Evolutionary conservation across 2,797 vertebrate genomes (phyloP).

Genomic region (Hozukius guyotensis): DNA sequence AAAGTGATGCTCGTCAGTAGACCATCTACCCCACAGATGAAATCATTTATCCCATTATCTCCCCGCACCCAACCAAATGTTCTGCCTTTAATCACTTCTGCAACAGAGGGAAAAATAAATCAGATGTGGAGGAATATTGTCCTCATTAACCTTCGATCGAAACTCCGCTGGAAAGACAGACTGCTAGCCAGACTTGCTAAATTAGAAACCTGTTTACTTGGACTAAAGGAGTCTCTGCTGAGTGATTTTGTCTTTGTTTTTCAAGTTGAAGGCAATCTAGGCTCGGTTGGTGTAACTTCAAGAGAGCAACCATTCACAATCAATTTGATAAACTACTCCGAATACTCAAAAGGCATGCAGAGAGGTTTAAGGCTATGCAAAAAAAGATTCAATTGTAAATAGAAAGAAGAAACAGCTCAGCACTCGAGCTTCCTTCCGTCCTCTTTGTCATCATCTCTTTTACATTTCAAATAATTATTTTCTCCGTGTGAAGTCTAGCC

Average conservation of each 20-base stretch:
- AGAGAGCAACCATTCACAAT: conserved; percentile 6
- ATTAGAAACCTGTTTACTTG: conserved; percentile 29
- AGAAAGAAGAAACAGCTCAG: not conserved
- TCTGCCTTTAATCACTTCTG: not conserved
- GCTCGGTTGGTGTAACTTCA: not conserved
- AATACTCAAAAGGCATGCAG: not conserved
- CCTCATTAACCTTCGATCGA: conserved; percentile 58
- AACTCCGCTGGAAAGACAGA: conserved; percentile 29
- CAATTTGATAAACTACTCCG: conserved; percentile 9
- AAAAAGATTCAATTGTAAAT: not conserved
- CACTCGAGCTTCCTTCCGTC: not conserved
- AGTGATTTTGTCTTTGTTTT: conserved; percentile 27
- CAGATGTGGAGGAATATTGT: conserved; percentile 28
- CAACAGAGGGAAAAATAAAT: conserved; percentile 17
- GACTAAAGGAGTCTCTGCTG: conserved; percentile 1
- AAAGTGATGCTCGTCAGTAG: conserved; percentile 14
- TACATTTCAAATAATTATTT: conserved; percentile 6
- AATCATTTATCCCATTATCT: conserved; percentile 48
- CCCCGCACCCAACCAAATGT: conserved; percentile 1
- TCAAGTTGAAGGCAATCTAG: conserved; percentile 6
- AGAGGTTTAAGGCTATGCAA: conserved; percentile 2
- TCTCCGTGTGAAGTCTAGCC: not conserved
- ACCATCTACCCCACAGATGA: conserved; percentile 39
- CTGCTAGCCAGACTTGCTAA: not conserved
- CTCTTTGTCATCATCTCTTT: conserved; percentile 5